These are phyloP conservation scores for Papilio demoleus DNA, from an alignment of 2,888 invertebrate genomes.

Conservation along the genomic window DNA sequence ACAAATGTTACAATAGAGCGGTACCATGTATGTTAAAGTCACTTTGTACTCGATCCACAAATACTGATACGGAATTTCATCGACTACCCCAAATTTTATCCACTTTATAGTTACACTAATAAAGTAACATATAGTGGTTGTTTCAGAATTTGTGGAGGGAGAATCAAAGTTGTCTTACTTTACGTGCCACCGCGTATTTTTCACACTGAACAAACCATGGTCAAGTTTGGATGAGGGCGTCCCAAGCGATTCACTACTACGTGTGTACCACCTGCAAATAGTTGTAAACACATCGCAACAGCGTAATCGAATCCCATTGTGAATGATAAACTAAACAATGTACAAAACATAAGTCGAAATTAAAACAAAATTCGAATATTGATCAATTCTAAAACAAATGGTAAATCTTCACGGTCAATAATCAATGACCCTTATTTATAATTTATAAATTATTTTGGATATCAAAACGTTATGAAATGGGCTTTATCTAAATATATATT, in stretches of 20 bases:
- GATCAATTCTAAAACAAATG: background rate
- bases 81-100: background rate
- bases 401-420: conserved; percentile 17
- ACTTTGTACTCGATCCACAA: conserved; percentile 39
- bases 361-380: background rate
- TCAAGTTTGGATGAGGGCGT: conserved; percentile 75
- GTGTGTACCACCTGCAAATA: conserved; percentile 76
- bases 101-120: background rate
- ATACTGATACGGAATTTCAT: conserved; percentile 35
- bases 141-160: conserved; percentile 22
- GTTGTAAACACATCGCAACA: conserved; percentile 66
- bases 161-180: conserved; percentile 50
- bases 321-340: conserved; percentile 25
- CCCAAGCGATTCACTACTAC: conserved; percentile 63
- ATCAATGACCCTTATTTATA: no score
- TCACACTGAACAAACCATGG: conserved; percentile 75
- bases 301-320: conserved; percentile 7
- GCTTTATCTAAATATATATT: conserved; percentile 15
- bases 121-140: background rate
- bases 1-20: conserved; percentile 32
- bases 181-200: conserved; percentile 53
- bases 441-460: background rate
- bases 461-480: conserved; percentile 10
- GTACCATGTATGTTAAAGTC: conserved; percentile 43
- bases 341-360: background rate